Base-by-base conservation (phyloP, 2,797 vertebrate species). In the Coilia nasus region DNA sequence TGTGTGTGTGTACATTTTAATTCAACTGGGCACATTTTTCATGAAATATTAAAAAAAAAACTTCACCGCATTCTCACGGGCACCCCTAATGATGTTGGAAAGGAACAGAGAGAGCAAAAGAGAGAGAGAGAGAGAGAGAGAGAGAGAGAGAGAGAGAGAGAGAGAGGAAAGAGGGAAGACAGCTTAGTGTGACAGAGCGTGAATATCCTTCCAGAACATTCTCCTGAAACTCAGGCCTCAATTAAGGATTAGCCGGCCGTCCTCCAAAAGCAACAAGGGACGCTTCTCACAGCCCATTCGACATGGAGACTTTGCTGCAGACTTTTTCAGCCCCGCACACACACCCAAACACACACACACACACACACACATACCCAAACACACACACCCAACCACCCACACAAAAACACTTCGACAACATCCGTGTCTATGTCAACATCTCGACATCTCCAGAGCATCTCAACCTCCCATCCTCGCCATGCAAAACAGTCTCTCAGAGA, bases 171-270 rank as follows among this genome's bases (percentile, higher is more conserved):
- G 71, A 41, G 71, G 71, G 71, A 35, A 78, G 71, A 78, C 71
- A 44, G 88, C 91, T 94, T 92, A 94, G 89, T 89, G 90, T 91
- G 91, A 85, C 82, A 83, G 89, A 93, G 93, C 90, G 31, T 93
- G 90, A 93, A 93, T 83, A 88, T 92, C 83, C 86, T 21, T 82
- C 85, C 31, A 80, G 88, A 91, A 88, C 86, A 91, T 90, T 91
- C 86, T 88, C 56, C 84, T 86, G 87, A 93, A 94, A 91, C 82
- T 89, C 89, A 87, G 82, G 59, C 82, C 60, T 91, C 90, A 92
- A 89, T 89, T 84, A 91, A 88, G 91, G 92, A 93, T 93, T 92
- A 92, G 31, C 88, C 82, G 83, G 78, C 44, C 83, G 71, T 86
- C 82, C 86, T 88, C 84, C 78, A 85, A 15, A 35, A 59, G 57